Base-by-base conservation (phyloP, 1,140 invertebrate genomes). In the Helicoverpa armigera region DNA sequence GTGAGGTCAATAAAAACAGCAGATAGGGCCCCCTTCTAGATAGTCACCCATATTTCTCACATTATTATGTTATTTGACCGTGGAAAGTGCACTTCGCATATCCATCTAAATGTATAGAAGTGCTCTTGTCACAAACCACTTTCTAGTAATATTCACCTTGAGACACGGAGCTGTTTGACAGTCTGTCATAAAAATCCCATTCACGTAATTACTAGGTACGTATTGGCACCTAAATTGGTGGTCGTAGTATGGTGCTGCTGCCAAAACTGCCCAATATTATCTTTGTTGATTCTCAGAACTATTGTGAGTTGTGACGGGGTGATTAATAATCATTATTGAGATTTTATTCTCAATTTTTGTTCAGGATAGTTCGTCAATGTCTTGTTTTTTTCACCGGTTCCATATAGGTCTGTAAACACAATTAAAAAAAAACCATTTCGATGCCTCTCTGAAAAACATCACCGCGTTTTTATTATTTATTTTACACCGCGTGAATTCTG, bases 181-280 rank as follows among this genome's bases (percentile, higher is more conserved):
- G 63, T 50, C 16, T 61, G 63, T 48, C 63, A 67, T 67, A 67
- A 67, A 67, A 67, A 67, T 67, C 63, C 63, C 63, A 67, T 67
- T 67, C 63, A 67, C 63, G 63, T 67, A 67, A 67, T 67, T 67
- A 67, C 63, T 67, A 67, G 63, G 43, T 48, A 67, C 63, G 63
- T 50, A 50, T 43, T 67, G 35, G 63, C n/a, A 48, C 4, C 48
- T 9, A 11, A 67, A 65, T 65, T 65, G 43, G 35, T 18, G 43
- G 1, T 67, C 63, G 43, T 67, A 50, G 63, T 50, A 48, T 50
- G 63, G n/a, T 67, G 43, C 50, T 48, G 63, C 3, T 67, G n/a
- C 63, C 43, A 50, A 67, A 67, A 67, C 43, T 50, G 43, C 63
- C 43, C 43, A 67, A 67, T 67, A 48, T 67, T 67, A 13, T 67